Evolutionary conservation across 1,140 invertebrate species (phyloP).

Genomic region (Luehdorfia chinensis): DNA sequence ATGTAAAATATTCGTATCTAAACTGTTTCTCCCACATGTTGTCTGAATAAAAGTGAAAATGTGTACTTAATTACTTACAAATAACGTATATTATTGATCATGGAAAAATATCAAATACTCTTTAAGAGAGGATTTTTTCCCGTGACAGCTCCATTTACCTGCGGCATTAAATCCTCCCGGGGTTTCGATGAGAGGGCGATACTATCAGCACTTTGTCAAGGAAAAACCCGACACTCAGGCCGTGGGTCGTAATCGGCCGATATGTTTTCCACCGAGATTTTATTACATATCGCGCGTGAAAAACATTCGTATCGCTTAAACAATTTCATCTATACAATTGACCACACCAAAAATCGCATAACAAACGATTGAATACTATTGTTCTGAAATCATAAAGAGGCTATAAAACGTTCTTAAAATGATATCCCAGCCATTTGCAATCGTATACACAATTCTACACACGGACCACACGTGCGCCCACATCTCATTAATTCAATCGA

Average conservation of each 20-base stretch:
- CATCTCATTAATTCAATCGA: conserved; percentile 74
- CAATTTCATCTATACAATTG: conserved; percentile 20
- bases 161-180: conserved; percentile 29
- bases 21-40: too few relatives aligned
- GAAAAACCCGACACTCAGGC: conserved; percentile 27
- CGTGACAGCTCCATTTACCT: conserved; percentile 32
- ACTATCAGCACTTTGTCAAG: conserved; percentile 32
- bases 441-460: conserved; percentile 44
- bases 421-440: conserved; percentile 58
- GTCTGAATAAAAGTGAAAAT: too few relatives aligned
- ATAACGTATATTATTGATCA: too few relatives aligned
- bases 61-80: too few relatives aligned
- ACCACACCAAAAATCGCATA: conserved; percentile 30
- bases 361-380: conserved; percentile 42
- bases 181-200: too few relatives aligned
- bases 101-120: too few relatives aligned
- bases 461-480: conserved; percentile 68
- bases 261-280: too few relatives aligned
- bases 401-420: conserved; percentile 50
- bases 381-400: conserved; percentile 53
- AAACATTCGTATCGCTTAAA: conserved; percentile 15
- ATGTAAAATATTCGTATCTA: too few relatives aligned
- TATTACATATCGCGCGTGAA: too few relatives aligned
- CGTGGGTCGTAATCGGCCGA: too few relatives aligned
- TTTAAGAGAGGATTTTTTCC: too few relatives aligned